Base-by-base conservation (phyloP, 1,140 invertebrate genomes). In the Drosophila kepulauana region DNA sequence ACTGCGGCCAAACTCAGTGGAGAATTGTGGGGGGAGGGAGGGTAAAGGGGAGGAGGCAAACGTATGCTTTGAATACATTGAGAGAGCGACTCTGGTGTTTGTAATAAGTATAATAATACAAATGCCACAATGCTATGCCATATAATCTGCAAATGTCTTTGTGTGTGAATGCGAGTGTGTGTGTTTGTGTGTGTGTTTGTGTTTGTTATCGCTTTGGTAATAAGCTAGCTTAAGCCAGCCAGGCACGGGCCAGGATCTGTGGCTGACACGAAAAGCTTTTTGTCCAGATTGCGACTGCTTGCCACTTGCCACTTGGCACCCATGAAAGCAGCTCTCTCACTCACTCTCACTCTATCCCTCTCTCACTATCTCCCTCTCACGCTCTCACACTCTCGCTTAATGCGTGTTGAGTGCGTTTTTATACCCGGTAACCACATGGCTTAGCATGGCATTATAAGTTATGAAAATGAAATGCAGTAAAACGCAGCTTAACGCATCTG, bases 211-310 rank as follows among this genome's bases (percentile, higher is more conserved):
- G 72, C 41, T 63, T 56, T 75, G 66, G 57, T 62, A 57, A 63
- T 75, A 75, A 75, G 72, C 72, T 58, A 49, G 52, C 66, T 70
- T 70, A 75, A 70, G 72, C 72, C 52, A 63, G 70, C 56, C 16
- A 35, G 57, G 63, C 66, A 70, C 45, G 58, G 58, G 58, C 66
- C 72, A 75, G 72, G 72, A 75, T 75, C 72, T 75, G 72, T 57
- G 58, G 51, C 58, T 70, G 72, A 75, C 72, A 75, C 72, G 58
- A 70, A 75, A 70, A 75, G 66, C 72, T 75, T 75, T 75, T 64
- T 75, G 58, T 75, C 51, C 72, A 75, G 72, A 75, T 75, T 70
- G 51, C 58, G 20, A 25, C 20, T 25, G 56, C 66, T 67, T 70
- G 43, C 65, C 57, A 75, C 72, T 70, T 75, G 10, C 65, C 57